Evolutionary conservation across 2,797 vertebrate genomes (phyloP), one percentile per base, ranked within the genome.

Genomic region (Neosilurus hyrtlii): DNA sequence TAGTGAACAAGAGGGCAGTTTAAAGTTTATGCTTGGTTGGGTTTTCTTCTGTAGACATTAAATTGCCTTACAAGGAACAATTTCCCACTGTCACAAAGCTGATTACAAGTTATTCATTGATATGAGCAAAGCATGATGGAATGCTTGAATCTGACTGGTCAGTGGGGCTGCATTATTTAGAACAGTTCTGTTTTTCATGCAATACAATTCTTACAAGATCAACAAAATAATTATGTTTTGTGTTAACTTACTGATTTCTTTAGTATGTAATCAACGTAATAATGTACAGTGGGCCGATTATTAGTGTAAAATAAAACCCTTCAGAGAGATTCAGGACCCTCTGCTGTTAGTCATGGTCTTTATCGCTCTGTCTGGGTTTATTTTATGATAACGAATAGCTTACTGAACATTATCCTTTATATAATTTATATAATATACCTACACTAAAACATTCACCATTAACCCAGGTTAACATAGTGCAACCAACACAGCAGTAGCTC

Each of bases 1-100:
- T 72, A 68, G 54, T 20, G 30, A 14, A 24, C 82, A 66, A 71
- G 26, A 63, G 56, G 65, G 61, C 43, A 35, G 61, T 73, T 74
- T 59, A 79, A 9, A 65, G 14, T n/a, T 61, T 70, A 78, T 24
- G 57, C 59, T 65, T 18, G 63, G 62, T 59, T 77, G 15, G 11
- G 66, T 51, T 63, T 63, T 26, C 66, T 52, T 49, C 62, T 18
- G 10, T 57, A 71, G n/a, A 68, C 65, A 37, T 10, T 51, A 3
- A 62, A 16, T 54, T 3, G 51, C 24, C 8, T 18, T 7, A 15
- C 20, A 75, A 12, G 30, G 35, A 59, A 59, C 56, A 73, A 30
- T 56, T 30, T 54, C 24, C 24, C 52, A 73, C 54, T 54, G 71
- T 49, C 51, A 73, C 15, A 37, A 15, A 6, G 30, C 30, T 59